Evolutionary conservation across 2,797 vertebrate genomes (phyloP), one percentile per base, ranked within the genome.

Genomic region (Acipenser oxyrinchus): DNA sequence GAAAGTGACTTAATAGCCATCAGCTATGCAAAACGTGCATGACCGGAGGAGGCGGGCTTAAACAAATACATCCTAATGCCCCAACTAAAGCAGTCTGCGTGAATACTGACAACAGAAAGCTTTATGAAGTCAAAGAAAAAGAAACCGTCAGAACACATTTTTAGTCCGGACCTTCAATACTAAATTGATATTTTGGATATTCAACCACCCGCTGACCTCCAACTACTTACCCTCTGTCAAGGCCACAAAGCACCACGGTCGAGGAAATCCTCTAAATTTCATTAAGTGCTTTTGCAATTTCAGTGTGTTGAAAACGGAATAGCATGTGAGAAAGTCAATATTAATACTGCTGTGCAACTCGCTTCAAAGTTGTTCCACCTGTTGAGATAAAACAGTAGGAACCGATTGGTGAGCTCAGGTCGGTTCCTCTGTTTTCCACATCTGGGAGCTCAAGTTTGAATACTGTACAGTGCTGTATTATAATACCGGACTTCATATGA

Each of bases 1-100:
- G 62, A 74, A 61, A 75, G 49, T 9, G 68, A 74, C 61, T 76
- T 68, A 73, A 66, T 79, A 79, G 77, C 70, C 71, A 73, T 66
- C 68, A 71, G 13, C 50, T 60, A 70, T 62, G 65, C 52, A 66
- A 18, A 73, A 70, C 13, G 64, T 74, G 63, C 77, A 71, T 77
- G 55, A 66, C 66, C 59, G 57, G 64, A 59, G 62, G 65, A 59
- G 68, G 71, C 65, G 71, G 57, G 58, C 67, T 67, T 75, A 66
- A 73, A 67, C 60, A 77, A 78, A 76, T 60, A 79, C 2, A 55
- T 69, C 9, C 10, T 51, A 53, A 63, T 52, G 60, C 58, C 48
- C 50, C 6, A 8, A 23, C 52, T 60, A 23, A 8, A 48, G 55
- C 13, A 10, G 13, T 57, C 61, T 48, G 37, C 51, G 62, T 49